Evolutionary conservation across 2,888 invertebrate genomes (phyloP), one percentile per base, ranked within the genome.

Genomic region (Subacronicta megacephala): DNA sequence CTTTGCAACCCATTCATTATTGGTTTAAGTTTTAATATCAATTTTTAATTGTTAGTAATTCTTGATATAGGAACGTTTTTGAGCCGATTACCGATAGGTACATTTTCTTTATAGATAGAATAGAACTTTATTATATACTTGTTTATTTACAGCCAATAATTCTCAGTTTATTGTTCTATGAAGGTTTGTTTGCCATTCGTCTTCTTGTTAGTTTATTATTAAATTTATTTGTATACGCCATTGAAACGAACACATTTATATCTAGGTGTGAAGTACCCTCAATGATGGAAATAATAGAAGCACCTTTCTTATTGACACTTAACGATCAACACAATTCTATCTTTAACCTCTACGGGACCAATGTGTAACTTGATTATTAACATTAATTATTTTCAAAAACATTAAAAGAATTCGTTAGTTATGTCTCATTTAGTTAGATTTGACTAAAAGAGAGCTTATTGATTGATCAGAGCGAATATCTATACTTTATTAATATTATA

Each of bases 1-100:
- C 62, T 78, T 80, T 77, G 76, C 64, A 62, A 26, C n/a, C 56
- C 58, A 67, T 63, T 67, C 75, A 71, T 31, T 70, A 56, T 58
- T 77, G 77, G 72, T 77, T 66, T 60, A 59, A 54, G 42, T 36
- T 63, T 58, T 65, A 62, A 62, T 72, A 51, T 55, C 33, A 44
- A 31, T 26, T 10, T 23, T 26, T 26, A 10, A 10, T 26, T 1
- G 26, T 10, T 23, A 23, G 1, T 1, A 33, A 42, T 12, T 37
- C 16, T 44, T 33, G 10, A 45, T n/a, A 33, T 33, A 58, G 23
- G 41, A 41, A 37, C 26, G 18, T 45, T 38, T 13, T 23, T 40
- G 20, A 29, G 7, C 1, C 16, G 15, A 15, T 15, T 38, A 12
- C 10, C 31, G 7, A n/a, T n/a, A n/a, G n/a, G 15, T 12, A 5